Evolutionary conservation across 2,113 vertebrate genomes (phyloP).

Genomic region (Lamprologus callipterus): DNA sequence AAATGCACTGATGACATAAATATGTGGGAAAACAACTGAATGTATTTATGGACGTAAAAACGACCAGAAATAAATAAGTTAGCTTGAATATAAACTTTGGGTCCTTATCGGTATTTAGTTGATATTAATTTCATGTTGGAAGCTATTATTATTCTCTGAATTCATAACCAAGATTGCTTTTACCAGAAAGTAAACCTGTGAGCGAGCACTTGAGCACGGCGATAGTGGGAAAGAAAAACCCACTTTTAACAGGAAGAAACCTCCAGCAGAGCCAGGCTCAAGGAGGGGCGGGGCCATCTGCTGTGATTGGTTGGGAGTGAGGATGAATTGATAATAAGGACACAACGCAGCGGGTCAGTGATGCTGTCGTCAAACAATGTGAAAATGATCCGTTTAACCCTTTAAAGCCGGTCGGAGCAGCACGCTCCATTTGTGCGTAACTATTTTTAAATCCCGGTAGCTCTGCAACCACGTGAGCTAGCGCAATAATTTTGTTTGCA

Average conservation of each 20-base stretch:
- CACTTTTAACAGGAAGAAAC: accelerated
- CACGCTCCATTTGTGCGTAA: accelerated
- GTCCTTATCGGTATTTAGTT: background rate
- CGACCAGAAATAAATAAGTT: background rate
- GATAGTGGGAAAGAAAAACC: background rate
- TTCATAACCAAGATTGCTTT: background rate
- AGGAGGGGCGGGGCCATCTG: background rate
- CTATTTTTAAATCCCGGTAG: accelerated
- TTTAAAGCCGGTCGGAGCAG: accelerated
- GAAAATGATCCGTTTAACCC: background rate
- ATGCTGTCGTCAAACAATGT: background rate
- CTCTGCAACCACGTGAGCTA: too few relatives aligned
- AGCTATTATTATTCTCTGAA: background rate
- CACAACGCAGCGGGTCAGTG: accelerated
- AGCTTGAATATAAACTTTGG: background rate
- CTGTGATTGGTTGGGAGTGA: accelerated
- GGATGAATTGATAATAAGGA: background rate
- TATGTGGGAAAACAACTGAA: background rate
- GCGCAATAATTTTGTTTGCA: too few relatives aligned
- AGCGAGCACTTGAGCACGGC: background rate
- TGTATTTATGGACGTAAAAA: background rate
- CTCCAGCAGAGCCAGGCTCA: background rate
- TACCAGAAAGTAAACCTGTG: background rate
- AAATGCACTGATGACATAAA: background rate
- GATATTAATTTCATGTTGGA: background rate